These are phyloP conservation scores for Hyposmocoma kahamanoa DNA, from an alignment of 1,140 invertebrate species.

Conservation along the genomic window DNA sequence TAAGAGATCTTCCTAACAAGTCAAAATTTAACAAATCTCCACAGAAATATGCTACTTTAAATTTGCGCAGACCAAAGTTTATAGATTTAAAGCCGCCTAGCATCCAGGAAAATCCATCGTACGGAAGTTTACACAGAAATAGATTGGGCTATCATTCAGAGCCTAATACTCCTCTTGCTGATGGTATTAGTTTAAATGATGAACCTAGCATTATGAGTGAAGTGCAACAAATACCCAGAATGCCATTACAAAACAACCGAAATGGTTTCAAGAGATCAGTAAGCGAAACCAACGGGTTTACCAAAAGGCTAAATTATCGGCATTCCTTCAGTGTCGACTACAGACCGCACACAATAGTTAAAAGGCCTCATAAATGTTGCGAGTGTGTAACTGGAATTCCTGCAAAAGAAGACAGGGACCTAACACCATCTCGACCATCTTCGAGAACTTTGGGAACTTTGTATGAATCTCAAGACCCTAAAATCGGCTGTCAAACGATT, in stretches of 20 bases:
- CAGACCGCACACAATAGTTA: slow-evolving; percentile 42
- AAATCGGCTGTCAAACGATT: slow-evolving; percentile 78
- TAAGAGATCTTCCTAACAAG: slow-evolving; percentile 66
- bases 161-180: slow-evolving; percentile 63
- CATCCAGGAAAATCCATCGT: slow-evolving; percentile 52
- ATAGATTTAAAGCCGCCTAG: slow-evolving; percentile 57
- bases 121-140: slow-evolving; percentile 61
- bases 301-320: slow-evolving; percentile 63
- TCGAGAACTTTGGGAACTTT: slow-evolving; percentile 64
- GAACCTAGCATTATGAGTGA: slow-evolving; percentile 42
- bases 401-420: slow-evolving; percentile 37
- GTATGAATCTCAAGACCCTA: slow-evolving; percentile 74
- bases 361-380: slow-evolving; percentile 67
- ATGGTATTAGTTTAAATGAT: slow-evolving; percentile 38
- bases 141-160: slow-evolving; percentile 68
- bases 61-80: slow-evolving; percentile 64
- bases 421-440: slow-evolving; percentile 22
- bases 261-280: slow-evolving; percentile 62
- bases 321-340: slow-evolving; percentile 69
- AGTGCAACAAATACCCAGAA: slow-evolving; percentile 58
- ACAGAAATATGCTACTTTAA: slow-evolving; percentile 69
- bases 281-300: slow-evolving; percentile 67
- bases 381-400: slow-evolving; percentile 69
- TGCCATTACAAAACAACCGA: slow-evolving; percentile 56
- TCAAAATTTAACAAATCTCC: slow-evolving; percentile 67